Percentiles rank a stretch among this genome's conserved stretches.
These are phyloP conservation scores for Tamias sibiricus DNA, from an alignment of 2,113 vertebrate genomes.

Conservation along the genomic window DNA sequence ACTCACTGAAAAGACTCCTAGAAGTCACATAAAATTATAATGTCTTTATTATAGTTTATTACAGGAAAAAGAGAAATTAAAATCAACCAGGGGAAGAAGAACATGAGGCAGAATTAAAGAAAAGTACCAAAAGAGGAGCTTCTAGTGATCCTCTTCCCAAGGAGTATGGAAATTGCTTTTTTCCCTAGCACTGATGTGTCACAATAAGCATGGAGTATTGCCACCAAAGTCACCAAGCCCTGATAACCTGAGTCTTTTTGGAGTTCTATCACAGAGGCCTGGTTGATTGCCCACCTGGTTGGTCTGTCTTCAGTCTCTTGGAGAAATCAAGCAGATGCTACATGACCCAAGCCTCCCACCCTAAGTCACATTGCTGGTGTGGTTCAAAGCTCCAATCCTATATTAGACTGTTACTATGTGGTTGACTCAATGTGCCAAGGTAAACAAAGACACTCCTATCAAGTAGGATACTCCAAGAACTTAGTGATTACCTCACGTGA, in stretches of 20 bases:
- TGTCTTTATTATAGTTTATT: not conserved
- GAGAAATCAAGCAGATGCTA: no score
- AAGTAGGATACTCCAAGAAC: not conserved
- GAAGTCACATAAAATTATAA: not conserved
- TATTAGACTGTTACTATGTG: not conserved
- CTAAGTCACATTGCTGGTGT: not conserved
- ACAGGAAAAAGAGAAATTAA: not conserved
- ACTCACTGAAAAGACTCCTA: not conserved
- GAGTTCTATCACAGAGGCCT: not conserved
- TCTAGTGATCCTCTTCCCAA: not conserved
- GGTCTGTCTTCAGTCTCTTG: not conserved
- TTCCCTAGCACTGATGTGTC: not conserved
- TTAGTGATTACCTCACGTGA: not conserved
- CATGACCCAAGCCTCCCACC: not conserved
- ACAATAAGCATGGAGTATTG: not conserved
- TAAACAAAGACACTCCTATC: not conserved
- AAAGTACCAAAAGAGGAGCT: not conserved
- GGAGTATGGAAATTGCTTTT: not conserved
- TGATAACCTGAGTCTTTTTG: not conserved
- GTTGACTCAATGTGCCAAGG: not conserved
- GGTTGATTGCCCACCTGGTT: not conserved
- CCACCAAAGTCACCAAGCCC: not conserved
- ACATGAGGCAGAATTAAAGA: not conserved
- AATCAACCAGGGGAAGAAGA: not conserved
- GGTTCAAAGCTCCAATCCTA: not conserved